A percentile compares a stretch with the other conserved stretches of the same genome.
Conservation (phyloP, 2,888 invertebrate species). For the Cheilosia variabilis region DNA sequence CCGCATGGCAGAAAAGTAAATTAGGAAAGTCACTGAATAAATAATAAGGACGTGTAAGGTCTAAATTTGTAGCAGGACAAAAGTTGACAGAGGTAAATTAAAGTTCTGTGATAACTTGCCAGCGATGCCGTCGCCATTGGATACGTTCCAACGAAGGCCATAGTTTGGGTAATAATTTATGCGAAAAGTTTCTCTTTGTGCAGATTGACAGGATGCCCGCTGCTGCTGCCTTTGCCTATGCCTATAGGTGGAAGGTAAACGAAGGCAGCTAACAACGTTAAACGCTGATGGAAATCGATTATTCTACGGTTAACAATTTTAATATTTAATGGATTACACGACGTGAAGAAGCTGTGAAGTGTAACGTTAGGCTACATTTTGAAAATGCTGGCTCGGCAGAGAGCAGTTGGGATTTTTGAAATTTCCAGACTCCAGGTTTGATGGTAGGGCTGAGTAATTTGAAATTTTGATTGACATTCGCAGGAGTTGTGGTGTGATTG, state of each 20-base stretch:
- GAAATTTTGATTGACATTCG: not conserved
- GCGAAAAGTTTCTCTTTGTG: not conserved
- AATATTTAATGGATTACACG: slow-evolving; percentile 39
- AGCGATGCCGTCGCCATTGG: not conserved
- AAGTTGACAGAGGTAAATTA: not conserved
- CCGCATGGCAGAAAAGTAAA: no score
- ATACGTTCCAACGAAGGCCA: not conserved
- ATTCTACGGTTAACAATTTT: slow-evolving; percentile 42
- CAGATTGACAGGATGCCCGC: not conserved
- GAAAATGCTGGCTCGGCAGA: not conserved
- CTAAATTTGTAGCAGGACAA: not conserved
- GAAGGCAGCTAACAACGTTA: slow-evolving; percentile 40
- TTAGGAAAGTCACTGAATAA: no score
- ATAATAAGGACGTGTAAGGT: no score
- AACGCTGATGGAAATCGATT: slow-evolving; percentile 53
- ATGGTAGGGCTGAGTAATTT: not conserved
- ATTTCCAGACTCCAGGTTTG: not conserved
- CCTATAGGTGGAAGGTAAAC: not conserved
- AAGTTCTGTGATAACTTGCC: not conserved
- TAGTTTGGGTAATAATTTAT: slow-evolving; percentile 9
- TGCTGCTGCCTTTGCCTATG: not conserved
- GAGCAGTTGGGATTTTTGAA: not conserved
- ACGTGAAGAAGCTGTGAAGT: slow-evolving; percentile 10
- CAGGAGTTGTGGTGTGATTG: not conserved
- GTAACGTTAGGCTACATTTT: not conserved